Evolutionary conservation across 2,113 vertebrate genomes (phyloP).

Genomic region (Gnathonemus echidnorhynchus): DNA sequence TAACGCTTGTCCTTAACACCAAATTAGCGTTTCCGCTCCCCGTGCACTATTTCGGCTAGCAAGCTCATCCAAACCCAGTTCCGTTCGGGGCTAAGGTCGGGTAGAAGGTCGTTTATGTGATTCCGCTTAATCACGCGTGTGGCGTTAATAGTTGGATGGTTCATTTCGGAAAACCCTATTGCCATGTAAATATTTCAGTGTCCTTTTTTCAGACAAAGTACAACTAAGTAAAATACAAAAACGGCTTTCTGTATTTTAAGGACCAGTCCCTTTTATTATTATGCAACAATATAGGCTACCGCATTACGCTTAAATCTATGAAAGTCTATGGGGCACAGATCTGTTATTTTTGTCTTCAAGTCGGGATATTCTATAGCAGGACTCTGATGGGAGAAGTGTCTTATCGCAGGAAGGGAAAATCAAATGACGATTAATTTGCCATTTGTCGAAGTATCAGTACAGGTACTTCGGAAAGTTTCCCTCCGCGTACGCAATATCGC

Average conservation of each 20-base stretch:
- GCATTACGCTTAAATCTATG: not conserved
- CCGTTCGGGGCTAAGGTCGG: not conserved
- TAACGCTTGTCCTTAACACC: not conserved
- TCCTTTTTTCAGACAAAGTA: not conserved
- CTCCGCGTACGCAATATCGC: not conserved
- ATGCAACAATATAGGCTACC: not conserved
- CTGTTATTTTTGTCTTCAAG: not conserved
- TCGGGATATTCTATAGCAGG: not conserved
- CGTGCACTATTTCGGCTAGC: not conserved
- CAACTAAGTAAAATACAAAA: not conserved
- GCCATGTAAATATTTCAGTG: not conserved
- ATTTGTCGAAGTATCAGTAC: not conserved
- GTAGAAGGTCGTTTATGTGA: not conserved
- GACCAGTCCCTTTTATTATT: not conserved
- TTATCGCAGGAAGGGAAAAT: not conserved
- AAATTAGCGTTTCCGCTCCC: not conserved
- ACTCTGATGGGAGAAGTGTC: not conserved
- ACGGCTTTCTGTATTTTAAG: not conserved
- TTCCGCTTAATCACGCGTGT: not conserved
- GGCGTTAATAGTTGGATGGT: not conserved
- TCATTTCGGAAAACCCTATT: not conserved
- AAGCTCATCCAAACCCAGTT: not conserved
- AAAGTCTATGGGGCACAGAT: not conserved
- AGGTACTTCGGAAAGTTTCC: not conserved
- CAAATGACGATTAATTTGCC: not conserved